Percentiles rank a stretch among this genome's conserved stretches.
phyloP scores from a whole-genome alignment of 37 sponge, comb jelly and placozoan genomes.

The Aphrocallistes beatrix region DNA sequence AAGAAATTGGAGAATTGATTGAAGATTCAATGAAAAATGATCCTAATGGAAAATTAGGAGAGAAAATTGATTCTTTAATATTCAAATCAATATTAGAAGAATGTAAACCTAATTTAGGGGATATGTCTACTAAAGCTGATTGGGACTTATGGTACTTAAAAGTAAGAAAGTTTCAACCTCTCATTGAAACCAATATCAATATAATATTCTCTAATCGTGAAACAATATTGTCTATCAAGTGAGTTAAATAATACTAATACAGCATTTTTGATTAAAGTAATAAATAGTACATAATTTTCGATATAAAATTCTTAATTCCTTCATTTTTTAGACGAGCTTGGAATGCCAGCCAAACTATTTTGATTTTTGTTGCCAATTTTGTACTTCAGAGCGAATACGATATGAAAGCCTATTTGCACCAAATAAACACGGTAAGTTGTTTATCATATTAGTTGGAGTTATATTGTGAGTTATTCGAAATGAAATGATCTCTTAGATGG shows the following conservation, averaged over 20 bases:
- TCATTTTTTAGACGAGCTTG: no score
- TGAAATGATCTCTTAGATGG: no score
- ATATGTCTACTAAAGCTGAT: not conserved
- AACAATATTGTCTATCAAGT: no score
- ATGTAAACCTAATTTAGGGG: not conserved
- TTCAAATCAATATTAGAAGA: not conserved
- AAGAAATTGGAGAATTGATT: not conserved
- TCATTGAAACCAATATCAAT: not conserved
- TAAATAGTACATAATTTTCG: no score
- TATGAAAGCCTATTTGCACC: not conserved
- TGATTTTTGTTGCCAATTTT: not conserved
- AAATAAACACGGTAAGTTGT: not conserved
- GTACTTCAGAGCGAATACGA: not conserved
- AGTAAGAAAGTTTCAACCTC: not conserved
- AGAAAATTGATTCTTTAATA: not conserved
- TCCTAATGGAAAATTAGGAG: not conserved
- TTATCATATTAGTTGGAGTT: no score
- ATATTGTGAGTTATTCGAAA: no score
- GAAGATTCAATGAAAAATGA: not conserved
- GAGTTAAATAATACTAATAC: no score
- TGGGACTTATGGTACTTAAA: not conserved
- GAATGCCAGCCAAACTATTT: not conserved
- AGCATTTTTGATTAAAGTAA: no score
- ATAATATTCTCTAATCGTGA: not conserved
- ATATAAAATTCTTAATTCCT: no score